A percentile compares a stretch with the other conserved stretches of the same genome.
These are phyloP conservation scores for Okapia johnstoni DNA, from an alignment of 2,113 vertebrate genomes.

Conservation along the genomic window DNA sequence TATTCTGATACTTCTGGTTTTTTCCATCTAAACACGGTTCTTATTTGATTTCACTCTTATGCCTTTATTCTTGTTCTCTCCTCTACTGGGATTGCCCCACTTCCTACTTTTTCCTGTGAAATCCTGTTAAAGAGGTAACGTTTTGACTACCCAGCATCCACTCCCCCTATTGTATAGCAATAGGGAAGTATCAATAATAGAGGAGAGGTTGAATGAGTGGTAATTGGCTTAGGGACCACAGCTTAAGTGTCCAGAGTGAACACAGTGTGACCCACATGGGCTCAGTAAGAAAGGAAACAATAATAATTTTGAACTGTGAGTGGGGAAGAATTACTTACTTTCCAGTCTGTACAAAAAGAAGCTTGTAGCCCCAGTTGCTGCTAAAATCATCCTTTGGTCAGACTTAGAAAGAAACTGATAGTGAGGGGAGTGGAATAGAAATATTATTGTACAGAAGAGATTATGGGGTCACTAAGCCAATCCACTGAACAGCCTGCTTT, in stretches of 20 bases:
- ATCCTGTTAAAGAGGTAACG: not conserved
- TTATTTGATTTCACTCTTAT: not conserved
- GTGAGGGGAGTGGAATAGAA: not conserved
- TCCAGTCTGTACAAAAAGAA: not conserved
- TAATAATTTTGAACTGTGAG: not conserved
- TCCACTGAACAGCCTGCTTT: not conserved
- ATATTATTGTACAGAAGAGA: not conserved
- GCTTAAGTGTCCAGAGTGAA: not conserved
- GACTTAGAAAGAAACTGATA: not conserved
- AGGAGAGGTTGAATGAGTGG: not conserved
- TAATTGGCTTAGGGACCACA: not conserved
- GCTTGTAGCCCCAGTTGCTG: not conserved
- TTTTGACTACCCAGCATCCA: not conserved
- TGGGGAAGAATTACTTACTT: not conserved
- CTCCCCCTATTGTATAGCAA: not conserved
- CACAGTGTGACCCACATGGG: not conserved
- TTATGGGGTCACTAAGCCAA: not conserved
- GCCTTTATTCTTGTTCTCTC: not conserved
- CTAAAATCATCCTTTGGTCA: not conserved
- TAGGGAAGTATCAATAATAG: not conserved
- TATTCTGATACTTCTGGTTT: not conserved
- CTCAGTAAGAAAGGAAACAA: not conserved
- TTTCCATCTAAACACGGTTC: not conserved
- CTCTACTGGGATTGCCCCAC: not conserved
- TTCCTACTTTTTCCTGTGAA: not conserved